Conservation (phyloP, 2,888 invertebrate genomes). For the Drosophila mettleri region DNA sequence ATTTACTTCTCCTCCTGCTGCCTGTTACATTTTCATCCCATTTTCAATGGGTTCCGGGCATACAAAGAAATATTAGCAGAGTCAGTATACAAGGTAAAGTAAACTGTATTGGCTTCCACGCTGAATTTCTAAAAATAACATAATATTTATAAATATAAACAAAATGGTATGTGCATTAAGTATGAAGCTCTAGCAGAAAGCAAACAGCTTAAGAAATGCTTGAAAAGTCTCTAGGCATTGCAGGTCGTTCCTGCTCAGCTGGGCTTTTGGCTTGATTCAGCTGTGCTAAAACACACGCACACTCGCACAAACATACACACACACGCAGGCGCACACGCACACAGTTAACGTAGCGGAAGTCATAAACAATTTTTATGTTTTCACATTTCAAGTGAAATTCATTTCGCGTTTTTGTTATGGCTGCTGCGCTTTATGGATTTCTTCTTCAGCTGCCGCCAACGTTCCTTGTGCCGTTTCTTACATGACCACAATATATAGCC, state of each 20-base stretch:
- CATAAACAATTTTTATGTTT: constrained; percentile 79
- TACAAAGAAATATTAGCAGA: no score
- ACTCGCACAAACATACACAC: constrained; percentile 13
- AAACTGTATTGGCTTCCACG: no score
- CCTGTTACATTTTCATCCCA: no score
- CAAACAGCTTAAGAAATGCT: not conserved
- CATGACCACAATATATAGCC: constrained; percentile 61
- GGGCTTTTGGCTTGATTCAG: constrained; percentile 15
- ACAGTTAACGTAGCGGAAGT: constrained; percentile 71
- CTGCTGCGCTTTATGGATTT: constrained; percentile 75
- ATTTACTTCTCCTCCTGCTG: no score
- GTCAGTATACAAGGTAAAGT: no score
- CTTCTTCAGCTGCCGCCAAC: constrained; percentile 42
- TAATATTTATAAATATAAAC: no score
- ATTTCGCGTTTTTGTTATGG: constrained; percentile 80
- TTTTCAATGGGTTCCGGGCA: no score
- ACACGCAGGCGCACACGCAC: constrained; percentile 17
- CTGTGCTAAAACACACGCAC: constrained; percentile 8
- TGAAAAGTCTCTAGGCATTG: constrained; percentile 9
- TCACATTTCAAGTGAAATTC: constrained; percentile 80
- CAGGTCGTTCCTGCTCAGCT: constrained; percentile 22
- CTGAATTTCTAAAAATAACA: no score
- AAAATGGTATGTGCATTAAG: no score
- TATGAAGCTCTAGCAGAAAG: not conserved
- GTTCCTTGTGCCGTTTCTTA: constrained; percentile 43